Conservation (phyloP, 2,797 vertebrate genomes). For the Hoplostethus mediterraneus region DNA sequence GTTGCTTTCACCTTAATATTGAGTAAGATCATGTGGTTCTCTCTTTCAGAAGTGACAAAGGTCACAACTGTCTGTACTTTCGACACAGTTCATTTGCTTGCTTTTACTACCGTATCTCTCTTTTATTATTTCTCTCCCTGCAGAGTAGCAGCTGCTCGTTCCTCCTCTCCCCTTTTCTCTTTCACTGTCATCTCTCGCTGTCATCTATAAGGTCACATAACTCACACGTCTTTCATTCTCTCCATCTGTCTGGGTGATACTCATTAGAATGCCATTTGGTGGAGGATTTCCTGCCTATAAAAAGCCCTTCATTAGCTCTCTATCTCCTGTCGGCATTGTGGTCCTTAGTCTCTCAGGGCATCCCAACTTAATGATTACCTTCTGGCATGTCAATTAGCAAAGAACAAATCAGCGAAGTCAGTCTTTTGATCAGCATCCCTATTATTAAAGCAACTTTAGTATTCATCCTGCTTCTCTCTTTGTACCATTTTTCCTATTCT, state of each 20-base stretch:
- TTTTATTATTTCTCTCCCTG: background rate
- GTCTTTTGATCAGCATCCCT: constrained; percentile 15
- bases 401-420: constrained; percentile 18
- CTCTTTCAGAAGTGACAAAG: constrained; percentile 17
- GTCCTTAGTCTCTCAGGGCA: constrained; percentile 64
- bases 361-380: constrained; percentile 83
- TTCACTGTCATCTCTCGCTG: constrained; percentile 20
- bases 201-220: constrained; percentile 41
- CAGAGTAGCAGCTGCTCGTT: background rate
- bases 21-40: background rate
- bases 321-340: constrained; percentile 51
- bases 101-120: background rate
- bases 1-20: constrained; percentile 2
- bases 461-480: constrained; percentile 1
- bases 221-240: constrained; percentile 27
- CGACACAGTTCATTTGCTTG: constrained; percentile 15
- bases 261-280: constrained; percentile 57
- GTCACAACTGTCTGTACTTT: constrained; percentile 19
- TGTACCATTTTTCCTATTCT: background rate
- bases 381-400: constrained; percentile 81
- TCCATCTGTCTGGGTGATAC: constrained; percentile 15
- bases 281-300: constrained; percentile 68
- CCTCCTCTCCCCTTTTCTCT: background rate
- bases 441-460: constrained; percentile 15
- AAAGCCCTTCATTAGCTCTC: constrained; percentile 85